Base-by-base conservation (phyloP, 2,113 vertebrate genomes). In the Callocephalon fimbriatum region DNA sequence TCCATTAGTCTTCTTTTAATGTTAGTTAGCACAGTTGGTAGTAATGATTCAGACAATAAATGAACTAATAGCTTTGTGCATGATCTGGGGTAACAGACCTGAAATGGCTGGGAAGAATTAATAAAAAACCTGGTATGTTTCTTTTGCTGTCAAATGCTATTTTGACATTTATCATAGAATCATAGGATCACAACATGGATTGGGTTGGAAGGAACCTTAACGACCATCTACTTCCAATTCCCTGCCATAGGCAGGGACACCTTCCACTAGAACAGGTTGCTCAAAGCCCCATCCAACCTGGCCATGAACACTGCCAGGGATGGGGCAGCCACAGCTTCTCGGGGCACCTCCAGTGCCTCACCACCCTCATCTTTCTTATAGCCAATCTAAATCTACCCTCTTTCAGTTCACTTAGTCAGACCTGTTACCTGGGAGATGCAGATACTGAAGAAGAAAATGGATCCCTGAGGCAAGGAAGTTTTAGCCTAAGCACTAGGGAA, bases 1-100 rank as follows among this genome's bases (percentile, higher is more conserved):
- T 86, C 73, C 90, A 93, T 97, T 96, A 97, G 72, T 90, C 66
- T 92, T 86, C 97, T 97, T 97, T 97, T 31, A 71, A 67, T 90
- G 75, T 91, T 95, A 29, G 54, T 78, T 93, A 86, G 72, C 72
- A 70, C 76, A 91, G 95, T 73, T 70, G 88, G 90, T 54, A 85
- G 93, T 76, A 96, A 94, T 62, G 75, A 86, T 66, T 76, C 67
- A 71, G 31, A 89, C 53, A 75, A 82, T 66, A 96, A 84, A 84
- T 87, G 89, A 87, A 71, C 40, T 83, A 87, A 81, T 25, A 82
- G 48, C 40, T 92, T 90, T 82, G 47, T 71, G 86, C 42, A 65
- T 67, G 51, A 83, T 86, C 91, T 87, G 63, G 22, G 70, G 59
- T 73, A 82, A 90, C 77, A 65, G 59, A 63, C 58, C 84, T 65